A percentile compares a stretch with the other conserved stretches of the same genome.
phyloP scores from a whole-genome alignment of 2,888 invertebrate genomes.

The Cheilosia grossa region DNA sequence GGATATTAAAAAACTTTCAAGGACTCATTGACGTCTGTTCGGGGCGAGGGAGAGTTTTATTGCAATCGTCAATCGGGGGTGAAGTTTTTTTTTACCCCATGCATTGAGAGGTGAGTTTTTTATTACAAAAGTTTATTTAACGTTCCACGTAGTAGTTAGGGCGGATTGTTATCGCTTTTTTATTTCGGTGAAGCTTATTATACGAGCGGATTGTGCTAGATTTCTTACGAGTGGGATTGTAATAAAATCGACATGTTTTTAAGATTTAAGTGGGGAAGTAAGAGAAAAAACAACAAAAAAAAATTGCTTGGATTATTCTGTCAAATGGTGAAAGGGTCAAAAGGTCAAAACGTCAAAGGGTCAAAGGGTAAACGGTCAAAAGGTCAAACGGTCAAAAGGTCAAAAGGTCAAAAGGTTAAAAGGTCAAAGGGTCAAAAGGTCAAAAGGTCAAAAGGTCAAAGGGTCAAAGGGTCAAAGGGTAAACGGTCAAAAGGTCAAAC shows the following conservation, averaged over 20 bases:
- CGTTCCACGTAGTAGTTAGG: slow-evolving; percentile 34
- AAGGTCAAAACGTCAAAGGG: too few species aligned
- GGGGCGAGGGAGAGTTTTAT: slow-evolving; percentile 48
- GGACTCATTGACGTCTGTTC: slow-evolving; percentile 65
- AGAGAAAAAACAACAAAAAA: too few species aligned
- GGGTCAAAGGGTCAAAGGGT: too few species aligned
- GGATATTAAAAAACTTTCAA: slow-evolving; percentile 74
- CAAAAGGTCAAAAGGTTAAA: too few species aligned
- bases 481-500: too few species aligned
- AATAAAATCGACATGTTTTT: not conserved
- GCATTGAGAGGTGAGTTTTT: slow-evolving; percentile 45
- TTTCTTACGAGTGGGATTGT: not conserved
- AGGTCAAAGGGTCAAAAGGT: too few species aligned
- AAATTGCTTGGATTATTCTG: not conserved
- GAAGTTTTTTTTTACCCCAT: not conserved
- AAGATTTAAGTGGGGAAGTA: not conserved
- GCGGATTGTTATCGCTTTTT: slow-evolving; percentile 34
- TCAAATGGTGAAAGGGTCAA: too few species aligned
- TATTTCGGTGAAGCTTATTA: slow-evolving; percentile 21
- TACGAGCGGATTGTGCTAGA: not conserved
- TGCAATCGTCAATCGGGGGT: slow-evolving; percentile 58
- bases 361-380: too few species aligned
- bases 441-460: too few species aligned
- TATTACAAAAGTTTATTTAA: slow-evolving; percentile 67
- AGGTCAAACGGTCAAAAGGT: too few species aligned